Conservation (phyloP, 2,113 vertebrate species). For the Brachypteracias leptosomus region DNA sequence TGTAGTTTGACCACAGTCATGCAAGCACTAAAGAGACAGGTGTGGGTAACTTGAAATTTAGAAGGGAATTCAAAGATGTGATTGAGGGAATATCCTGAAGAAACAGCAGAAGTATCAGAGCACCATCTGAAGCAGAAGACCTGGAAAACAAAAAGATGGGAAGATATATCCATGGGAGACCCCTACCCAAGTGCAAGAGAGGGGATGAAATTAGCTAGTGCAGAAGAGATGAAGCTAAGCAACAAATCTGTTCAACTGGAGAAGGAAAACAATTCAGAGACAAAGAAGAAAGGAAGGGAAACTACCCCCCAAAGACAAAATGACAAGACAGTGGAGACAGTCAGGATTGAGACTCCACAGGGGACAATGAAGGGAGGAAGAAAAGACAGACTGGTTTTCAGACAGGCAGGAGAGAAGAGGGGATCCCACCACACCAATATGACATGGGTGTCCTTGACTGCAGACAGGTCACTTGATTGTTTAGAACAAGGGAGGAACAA, state of each 20-base stretch:
- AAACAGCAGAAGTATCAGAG: neutral
- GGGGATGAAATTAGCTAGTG: neutral
- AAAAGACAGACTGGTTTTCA: neutral
- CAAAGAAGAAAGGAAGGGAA: slow-evolving; percentile 50
- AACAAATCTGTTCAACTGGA: neutral
- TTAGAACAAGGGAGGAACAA: neutral
- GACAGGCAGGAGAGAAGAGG: neutral
- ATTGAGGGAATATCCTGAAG: neutral
- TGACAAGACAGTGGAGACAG: neutral
- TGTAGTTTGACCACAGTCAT: neutral
- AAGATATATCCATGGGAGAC: neutral
- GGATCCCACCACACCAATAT: neutral
- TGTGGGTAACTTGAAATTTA: neutral
- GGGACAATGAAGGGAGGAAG: neutral
- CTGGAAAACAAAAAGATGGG: neutral
- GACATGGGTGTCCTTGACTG: neutral
- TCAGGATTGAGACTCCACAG: neutral
- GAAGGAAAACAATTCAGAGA: neutral
- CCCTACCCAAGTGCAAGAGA: neutral
- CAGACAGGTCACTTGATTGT: neutral
- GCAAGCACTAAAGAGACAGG: neutral
- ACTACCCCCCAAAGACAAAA: slow-evolving; percentile 9
- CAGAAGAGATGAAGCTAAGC: neutral
- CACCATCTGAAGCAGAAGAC: neutral
- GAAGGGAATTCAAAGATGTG: neutral